phyloP scores from a whole-genome alignment of 2,888 invertebrate species.

The Erynnis tages region DNA sequence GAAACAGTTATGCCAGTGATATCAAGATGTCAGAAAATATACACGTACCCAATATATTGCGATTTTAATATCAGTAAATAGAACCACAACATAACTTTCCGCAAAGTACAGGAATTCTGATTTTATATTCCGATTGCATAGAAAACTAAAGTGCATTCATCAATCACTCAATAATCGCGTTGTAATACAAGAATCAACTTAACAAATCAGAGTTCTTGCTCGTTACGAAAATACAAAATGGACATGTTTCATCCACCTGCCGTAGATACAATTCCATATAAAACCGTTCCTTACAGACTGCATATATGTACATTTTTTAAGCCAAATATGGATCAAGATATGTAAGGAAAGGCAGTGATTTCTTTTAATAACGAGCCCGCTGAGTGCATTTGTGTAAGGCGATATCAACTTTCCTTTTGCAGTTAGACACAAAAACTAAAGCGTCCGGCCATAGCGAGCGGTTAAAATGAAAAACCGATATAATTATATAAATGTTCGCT shows the following conservation, averaged over 20 bases:
- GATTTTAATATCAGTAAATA: neutral
- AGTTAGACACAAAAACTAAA: slow-evolving; percentile 65
- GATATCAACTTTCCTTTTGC: slow-evolving; percentile 70
- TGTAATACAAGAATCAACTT: slow-evolving; percentile 16
- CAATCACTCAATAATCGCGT: slow-evolving; percentile 11
- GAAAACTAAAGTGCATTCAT: slow-evolving; percentile 3
- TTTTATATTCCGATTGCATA: slow-evolving; percentile 11
- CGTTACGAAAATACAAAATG: slow-evolving; percentile 31
- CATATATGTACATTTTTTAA: slow-evolving; percentile 57
- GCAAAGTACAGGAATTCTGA: neutral
- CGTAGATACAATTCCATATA: slow-evolving; percentile 58
- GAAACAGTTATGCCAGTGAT: neutral
- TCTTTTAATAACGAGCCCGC: slow-evolving; percentile 64
- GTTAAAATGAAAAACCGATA: slow-evolving; percentile 43
- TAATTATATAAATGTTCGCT: slow-evolving; percentile 12
- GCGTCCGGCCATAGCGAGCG: slow-evolving; percentile 30
- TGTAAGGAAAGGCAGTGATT: slow-evolving; percentile 63
- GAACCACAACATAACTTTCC: slow-evolving; percentile 2
- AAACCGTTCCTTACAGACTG: slow-evolving; percentile 45
- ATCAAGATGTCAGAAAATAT: slow-evolving; percentile 5
- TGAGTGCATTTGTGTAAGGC: slow-evolving; percentile 55
- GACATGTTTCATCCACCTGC: slow-evolving; percentile 44
- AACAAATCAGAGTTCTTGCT: slow-evolving; percentile 31
- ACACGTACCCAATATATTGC: neutral
- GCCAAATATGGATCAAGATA: slow-evolving; percentile 61